Evolutionary conservation across 2,888 invertebrate species (phyloP).

Genomic region (Leptura quadrifasciata): DNA sequence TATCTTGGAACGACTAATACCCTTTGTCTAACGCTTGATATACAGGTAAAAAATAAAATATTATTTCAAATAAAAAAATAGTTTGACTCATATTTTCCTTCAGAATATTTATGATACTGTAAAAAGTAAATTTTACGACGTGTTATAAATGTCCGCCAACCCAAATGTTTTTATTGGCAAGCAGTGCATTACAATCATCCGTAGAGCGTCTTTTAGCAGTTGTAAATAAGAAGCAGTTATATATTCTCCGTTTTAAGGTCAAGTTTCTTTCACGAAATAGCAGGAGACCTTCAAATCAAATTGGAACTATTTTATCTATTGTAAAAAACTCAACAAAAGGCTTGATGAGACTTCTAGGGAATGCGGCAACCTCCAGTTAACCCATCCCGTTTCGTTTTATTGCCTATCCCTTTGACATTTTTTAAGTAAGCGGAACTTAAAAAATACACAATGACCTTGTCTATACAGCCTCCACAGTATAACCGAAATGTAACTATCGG

Average conservation of each 20-base stretch:
- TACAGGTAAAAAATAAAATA: conserved; percentile 9
- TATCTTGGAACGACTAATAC: background rate
- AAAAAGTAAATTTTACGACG: conserved; percentile 25
- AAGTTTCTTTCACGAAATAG: conserved; percentile 28
- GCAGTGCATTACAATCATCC: conserved; percentile 28
- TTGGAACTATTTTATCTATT: conserved; percentile 48
- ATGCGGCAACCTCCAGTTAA: conserved; percentile 58
- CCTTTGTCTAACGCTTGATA: background rate
- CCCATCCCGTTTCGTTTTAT: conserved; percentile 61
- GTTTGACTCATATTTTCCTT: background rate
- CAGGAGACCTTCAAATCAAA: conserved; percentile 42
- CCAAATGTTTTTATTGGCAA: conserved; percentile 37
- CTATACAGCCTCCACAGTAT: conserved; percentile 50
- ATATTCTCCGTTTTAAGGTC: conserved; percentile 26
- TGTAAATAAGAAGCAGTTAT: conserved; percentile 26
- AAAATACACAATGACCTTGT: conserved; percentile 63
- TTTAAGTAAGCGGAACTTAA: conserved; percentile 57
- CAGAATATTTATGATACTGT: conserved; percentile 1
- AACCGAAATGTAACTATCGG: conserved; percentile 55
- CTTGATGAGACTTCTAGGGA: conserved; percentile 53
- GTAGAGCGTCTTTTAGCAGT: conserved; percentile 14
- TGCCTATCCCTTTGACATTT: conserved; percentile 58
- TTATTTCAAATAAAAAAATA: conserved; percentile 14
- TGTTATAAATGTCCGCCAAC: conserved; percentile 32
- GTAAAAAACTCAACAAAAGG: conserved; percentile 57